Percentiles rank a stretch among this genome's conserved stretches.
These are phyloP conservation scores for Loxodonta africana DNA, from an alignment of 2,113 vertebrate species.

Conservation along the genomic window DNA sequence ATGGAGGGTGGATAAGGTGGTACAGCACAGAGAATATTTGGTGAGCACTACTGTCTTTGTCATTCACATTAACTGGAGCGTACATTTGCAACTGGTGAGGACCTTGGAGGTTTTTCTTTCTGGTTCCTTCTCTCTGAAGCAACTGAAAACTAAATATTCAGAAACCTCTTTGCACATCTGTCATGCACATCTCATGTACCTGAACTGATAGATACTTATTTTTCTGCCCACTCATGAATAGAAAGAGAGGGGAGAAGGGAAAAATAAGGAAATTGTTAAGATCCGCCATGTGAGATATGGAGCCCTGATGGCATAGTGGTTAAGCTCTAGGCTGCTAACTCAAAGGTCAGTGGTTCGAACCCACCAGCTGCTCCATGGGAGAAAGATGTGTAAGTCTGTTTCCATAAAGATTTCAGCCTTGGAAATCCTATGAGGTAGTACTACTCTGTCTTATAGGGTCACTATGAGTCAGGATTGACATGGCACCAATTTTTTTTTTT, in stretches of 20 bases:
- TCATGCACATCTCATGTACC: neutral
- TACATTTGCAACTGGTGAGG: neutral
- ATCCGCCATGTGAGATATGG: rapidly evolving
- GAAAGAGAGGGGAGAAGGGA: neutral
- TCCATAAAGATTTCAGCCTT: too few relatives aligned
- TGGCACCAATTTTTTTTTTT: neutral
- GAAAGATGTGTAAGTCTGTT: too few relatives aligned
- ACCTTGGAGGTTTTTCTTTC: neutral
- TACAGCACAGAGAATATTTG: neutral
- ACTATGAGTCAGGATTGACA: too few relatives aligned
- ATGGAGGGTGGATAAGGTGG: rapidly evolving
- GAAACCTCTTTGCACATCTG: neutral
- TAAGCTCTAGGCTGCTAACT: neutral
- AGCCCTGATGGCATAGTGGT: neutral
- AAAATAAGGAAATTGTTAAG: neutral
- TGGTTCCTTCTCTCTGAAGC: neutral
- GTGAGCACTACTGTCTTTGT: neutral
- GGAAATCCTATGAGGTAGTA: too few relatives aligned
- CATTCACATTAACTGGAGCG: neutral
- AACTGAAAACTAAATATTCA: neutral
- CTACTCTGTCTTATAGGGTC: too few relatives aligned
- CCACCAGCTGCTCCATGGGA: too few relatives aligned
- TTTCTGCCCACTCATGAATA: neutral
- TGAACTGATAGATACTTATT: neutral
- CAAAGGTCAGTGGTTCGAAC: neutral